Conservation (phyloP, 2,888 invertebrate genomes). For the Eupelmus urozonus region DNA sequence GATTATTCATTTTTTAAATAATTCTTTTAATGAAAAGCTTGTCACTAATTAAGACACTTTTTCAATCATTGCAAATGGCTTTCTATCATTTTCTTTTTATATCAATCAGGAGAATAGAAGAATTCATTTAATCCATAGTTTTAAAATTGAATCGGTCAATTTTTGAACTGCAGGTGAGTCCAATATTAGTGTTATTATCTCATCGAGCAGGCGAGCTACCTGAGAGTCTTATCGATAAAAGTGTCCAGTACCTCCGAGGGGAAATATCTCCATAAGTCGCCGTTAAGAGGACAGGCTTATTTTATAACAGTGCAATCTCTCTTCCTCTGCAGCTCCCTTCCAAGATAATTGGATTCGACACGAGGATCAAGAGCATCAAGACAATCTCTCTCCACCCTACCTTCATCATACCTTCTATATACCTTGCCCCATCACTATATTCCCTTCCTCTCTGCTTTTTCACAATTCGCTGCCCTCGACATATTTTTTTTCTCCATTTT, state of each 20-base stretch:
- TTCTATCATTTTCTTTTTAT: neutral
- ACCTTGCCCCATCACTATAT: too few relatives aligned
- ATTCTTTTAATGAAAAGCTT: too few relatives aligned
- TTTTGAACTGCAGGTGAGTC: neutral
- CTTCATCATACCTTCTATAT: neutral
- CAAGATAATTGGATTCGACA: conserved; percentile 43
- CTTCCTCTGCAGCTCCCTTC: neutral
- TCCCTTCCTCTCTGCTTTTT: neutral
- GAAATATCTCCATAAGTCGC: conserved; percentile 15
- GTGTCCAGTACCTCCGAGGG: neutral
- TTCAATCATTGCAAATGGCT: neutral
- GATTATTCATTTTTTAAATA: too few relatives aligned
- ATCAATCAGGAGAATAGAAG: too few relatives aligned
- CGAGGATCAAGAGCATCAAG: conserved; percentile 21
- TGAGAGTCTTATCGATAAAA: neutral
- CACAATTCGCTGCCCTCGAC: neutral
- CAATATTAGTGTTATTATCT: neutral
- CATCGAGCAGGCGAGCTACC: neutral
- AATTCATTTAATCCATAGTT: too few relatives aligned
- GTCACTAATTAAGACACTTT: too few relatives aligned
- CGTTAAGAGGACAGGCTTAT: conserved; percentile 12
- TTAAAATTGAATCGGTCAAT: too few relatives aligned
- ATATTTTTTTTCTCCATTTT: neutral
- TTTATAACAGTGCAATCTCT: neutral
- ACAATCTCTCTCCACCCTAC: conserved; percentile 2